Conservation (phyloP, 1,140 invertebrate species). For the Habropoda laboriosa region DNA sequence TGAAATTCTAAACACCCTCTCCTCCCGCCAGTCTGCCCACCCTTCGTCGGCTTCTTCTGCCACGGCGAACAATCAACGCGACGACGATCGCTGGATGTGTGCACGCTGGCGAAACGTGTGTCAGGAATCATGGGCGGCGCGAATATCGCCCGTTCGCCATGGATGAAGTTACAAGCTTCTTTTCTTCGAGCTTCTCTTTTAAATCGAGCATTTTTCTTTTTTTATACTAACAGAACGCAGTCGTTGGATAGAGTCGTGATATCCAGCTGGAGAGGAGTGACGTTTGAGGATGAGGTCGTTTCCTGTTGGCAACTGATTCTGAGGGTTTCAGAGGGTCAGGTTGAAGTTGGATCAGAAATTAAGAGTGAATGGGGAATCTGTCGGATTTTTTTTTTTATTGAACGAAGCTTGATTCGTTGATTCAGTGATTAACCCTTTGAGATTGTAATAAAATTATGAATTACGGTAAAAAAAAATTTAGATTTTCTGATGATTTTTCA, state of each 20-base stretch:
- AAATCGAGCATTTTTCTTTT: not conserved
- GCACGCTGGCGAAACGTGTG: constrained; percentile 22
- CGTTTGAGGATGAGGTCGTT: not conserved
- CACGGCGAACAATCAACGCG: constrained; percentile 14
- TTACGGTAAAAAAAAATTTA: too few relatives aligned
- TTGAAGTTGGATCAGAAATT: not conserved
- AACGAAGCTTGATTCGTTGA: not conserved
- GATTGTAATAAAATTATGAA: too few relatives aligned
- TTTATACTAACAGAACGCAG: constrained; percentile 1
- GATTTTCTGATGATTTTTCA: too few relatives aligned
- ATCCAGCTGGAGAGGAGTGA: constrained; percentile 14
- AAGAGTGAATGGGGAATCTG: not conserved
- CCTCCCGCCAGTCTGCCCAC: constrained; percentile 40
- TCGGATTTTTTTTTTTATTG: not conserved
- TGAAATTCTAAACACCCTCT: constrained; percentile 75
- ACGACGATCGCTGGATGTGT: constrained; percentile 39
- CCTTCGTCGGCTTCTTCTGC: constrained; percentile 17
- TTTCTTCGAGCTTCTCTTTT: not conserved
- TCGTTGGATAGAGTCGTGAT: not conserved
- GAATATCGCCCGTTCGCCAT: constrained; percentile 33
- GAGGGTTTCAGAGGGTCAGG: not conserved
- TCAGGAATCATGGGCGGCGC: constrained; percentile 42
- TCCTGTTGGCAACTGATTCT: constrained; percentile 26
- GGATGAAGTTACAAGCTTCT: constrained; percentile 52
- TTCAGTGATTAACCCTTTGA: not conserved